A percentile compares a stretch with the other conserved stretches of the same genome.
These are phyloP conservation scores for Lasiommata megera DNA, from an alignment of 2,888 invertebrate genomes.

Conservation along the genomic window DNA sequence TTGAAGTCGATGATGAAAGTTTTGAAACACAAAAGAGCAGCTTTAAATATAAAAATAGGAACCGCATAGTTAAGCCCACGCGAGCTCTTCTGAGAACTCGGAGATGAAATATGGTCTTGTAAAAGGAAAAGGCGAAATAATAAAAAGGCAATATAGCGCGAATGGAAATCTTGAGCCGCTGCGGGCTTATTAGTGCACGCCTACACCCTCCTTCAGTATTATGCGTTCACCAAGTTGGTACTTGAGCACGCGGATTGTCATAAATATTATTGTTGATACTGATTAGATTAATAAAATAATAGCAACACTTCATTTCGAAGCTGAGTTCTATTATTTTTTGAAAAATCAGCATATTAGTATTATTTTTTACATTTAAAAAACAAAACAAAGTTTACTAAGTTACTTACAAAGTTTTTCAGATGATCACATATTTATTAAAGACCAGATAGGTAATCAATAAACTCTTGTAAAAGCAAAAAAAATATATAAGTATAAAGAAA, in stretches of 20 bases:
- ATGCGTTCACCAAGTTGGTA: conserved; percentile 20
- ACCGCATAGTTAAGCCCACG: conserved; percentile 32
- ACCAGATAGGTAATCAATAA: too few species aligned
- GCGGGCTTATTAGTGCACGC: conserved; percentile 45
- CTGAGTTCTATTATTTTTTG: neutral
- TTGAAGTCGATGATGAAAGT: neutral
- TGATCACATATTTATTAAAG: too few species aligned
- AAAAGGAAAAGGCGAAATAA: conserved; percentile 38
- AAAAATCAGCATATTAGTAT: too few species aligned
- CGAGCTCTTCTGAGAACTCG: conserved; percentile 36
- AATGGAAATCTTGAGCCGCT: conserved; percentile 33
- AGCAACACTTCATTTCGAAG: neutral
- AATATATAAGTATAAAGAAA: too few species aligned
- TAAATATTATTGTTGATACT: neutral
- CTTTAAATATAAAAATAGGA: conserved; percentile 31
- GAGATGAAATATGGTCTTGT: conserved; percentile 42
- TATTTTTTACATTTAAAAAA: too few species aligned
- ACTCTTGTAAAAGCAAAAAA: too few species aligned
- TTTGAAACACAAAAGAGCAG: neutral
- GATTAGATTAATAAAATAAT: neutral
- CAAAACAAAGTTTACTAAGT: too few species aligned
- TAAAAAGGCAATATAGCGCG: conserved; percentile 35
- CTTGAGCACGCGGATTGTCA: neutral
- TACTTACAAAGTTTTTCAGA: too few species aligned
- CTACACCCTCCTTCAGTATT: conserved; percentile 39